These are phyloP conservation scores for Pipa parva DNA, from an alignment of 2,113 vertebrate genomes.

Conservation along the genomic window DNA sequence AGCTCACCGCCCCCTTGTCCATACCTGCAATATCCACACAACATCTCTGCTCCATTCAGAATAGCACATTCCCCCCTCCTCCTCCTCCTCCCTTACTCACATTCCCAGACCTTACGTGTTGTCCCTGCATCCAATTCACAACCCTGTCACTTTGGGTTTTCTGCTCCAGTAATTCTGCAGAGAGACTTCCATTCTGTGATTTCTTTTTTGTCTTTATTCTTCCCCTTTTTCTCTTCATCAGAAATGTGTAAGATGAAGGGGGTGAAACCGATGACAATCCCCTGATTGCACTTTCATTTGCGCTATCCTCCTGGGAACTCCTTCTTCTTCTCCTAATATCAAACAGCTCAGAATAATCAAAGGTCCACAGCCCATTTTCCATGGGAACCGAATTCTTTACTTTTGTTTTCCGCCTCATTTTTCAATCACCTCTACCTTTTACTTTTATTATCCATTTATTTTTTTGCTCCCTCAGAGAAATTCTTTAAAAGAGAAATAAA, in stretches of 20 bases:
- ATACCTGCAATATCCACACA: not conserved
- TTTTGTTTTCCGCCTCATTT: not conserved
- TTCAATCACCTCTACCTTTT: not conserved
- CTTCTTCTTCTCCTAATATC: not conserved
- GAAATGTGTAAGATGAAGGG: not conserved
- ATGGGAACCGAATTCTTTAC: not conserved
- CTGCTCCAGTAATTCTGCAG: constrained; percentile 23
- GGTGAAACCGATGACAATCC: no score
- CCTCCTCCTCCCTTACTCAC: not conserved
- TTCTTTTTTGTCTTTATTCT: not conserved
- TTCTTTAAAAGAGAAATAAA: not conserved
- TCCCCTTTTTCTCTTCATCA: not conserved
- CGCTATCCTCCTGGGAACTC: not conserved
- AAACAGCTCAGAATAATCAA: not conserved
- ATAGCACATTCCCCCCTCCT: not conserved
- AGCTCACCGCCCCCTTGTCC: not conserved
- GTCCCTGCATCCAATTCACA: constrained; percentile 7
- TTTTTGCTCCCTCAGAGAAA: not conserved
- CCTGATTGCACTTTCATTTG: not conserved
- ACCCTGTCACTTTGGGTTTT: constrained; percentile 29
- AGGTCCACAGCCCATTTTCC: no score
- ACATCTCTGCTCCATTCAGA: not conserved
- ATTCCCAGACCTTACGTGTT: not conserved
- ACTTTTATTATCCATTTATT: not conserved
- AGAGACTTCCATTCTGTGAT: constrained; percentile 1